Percentiles rank a stretch among this genome's conserved stretches.
Evolutionary conservation across 2,113 vertebrate genomes (phyloP).

Genomic region (Andinoacara biseriatus): DNA sequence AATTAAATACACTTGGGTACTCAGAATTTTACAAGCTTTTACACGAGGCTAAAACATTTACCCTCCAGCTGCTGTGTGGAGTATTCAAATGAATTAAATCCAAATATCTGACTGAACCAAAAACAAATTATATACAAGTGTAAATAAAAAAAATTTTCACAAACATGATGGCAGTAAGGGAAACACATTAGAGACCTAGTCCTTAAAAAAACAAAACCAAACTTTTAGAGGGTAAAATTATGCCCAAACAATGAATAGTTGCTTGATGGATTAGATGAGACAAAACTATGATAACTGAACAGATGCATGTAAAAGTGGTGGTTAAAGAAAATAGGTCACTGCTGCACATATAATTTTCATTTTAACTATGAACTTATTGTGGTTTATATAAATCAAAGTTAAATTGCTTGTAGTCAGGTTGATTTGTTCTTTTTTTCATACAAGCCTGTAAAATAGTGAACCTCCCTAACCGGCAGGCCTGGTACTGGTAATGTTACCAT

Average conservation of each 20-base stretch:
- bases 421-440: not conserved
- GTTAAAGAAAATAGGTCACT: not conserved
- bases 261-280: too few relatives aligned
- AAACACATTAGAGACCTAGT: not conserved
- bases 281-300: not conserved
- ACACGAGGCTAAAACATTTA: not conserved
- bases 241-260: not conserved
- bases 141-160: not conserved
- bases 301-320: not conserved
- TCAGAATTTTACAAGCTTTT: conserved; percentile 1
- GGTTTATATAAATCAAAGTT: not conserved
- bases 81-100: not conserved
- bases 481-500: conserved; percentile 18
- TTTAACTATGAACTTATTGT: not conserved
- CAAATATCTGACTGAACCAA: not conserved
- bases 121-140: not conserved
- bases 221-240: not conserved
- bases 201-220: not conserved
- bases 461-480: not conserved
- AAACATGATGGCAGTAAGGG: not conserved
- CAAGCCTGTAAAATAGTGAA: not conserved
- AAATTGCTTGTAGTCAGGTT: not conserved
- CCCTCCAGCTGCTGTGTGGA: not conserved
- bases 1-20: not conserved
- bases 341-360: not conserved